Base-by-base conservation (phyloP, 2,888 invertebrate species). In the Chrysolina haemoptera region DNA sequence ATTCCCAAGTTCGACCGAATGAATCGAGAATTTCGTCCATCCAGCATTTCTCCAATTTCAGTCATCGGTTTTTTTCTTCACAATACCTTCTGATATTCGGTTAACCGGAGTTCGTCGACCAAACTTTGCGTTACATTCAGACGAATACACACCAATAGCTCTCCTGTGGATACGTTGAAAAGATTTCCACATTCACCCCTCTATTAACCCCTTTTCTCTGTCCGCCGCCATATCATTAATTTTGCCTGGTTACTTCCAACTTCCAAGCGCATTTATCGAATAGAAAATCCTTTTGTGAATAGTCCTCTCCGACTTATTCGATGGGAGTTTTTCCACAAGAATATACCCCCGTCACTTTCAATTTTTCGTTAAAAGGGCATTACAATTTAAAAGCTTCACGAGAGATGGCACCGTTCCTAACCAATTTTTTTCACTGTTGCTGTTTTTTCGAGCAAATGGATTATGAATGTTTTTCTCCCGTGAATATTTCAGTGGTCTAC, bases 201-300 rank as follows among this genome's bases (percentile, higher is more conserved):
- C 59, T 22, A 59, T 59, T 59, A 59, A 59, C 27, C 59, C 59
- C 59, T 59, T 59, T 27, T 27, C 59, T 59, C 59, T 59, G 59
- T 9, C 59, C 59, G 59, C 22, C 53, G 59, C 59, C 59, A 27
- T 27, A 59, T 59, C 59, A 59, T 59, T 35, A 59, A 59, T 59
- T 59, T 59, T 59, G 59, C 59, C 59, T 59, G 59, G 59, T 59
- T 59, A 59, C 59, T 59, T 59, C 59, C 59, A 50, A 50, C 50
- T 50, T n/a, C 50, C 16, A 27, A 59, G 27, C 35, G n/a, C 59
- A 59, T 59, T 59, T 59, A 59, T 59, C 59, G 59, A 59, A 59
- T 59, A 59, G 10, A 59, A 59, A 59, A 59, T 59, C 59, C 35
- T n/a, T 27, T 59, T 59, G 59, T 59, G 59, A 27, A 27, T n/a